Evolutionary conservation across 92 coral and sea anemone species (phyloP).

Genomic region (Zoanthus sansibaricus): DNA sequence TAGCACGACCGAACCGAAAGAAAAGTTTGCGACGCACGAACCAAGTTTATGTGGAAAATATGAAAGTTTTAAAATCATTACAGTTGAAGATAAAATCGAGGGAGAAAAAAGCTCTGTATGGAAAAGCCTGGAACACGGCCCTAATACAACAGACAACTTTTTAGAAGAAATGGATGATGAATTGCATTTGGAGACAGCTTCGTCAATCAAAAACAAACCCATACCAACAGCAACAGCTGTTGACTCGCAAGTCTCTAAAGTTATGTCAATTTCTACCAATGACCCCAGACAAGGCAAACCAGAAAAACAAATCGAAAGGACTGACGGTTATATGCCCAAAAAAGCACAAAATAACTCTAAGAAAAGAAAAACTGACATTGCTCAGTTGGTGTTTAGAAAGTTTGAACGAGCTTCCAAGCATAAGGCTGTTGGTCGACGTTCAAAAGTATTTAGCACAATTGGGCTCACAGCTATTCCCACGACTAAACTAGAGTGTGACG

Average conservation of each 20-base stretch:
- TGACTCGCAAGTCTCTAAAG: background rate
- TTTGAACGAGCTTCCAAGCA: background rate
- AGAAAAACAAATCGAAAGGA: background rate
- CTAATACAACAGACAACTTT: background rate
- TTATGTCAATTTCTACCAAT: background rate
- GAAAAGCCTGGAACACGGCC: background rate
- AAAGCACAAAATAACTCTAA: background rate
- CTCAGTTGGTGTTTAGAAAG: constrained; percentile 12
- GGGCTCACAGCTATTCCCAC: constrained; percentile 8
- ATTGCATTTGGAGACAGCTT: background rate
- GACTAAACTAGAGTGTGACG: background rate
- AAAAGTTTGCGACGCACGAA: background rate
- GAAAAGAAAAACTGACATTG: constrained; percentile 22
- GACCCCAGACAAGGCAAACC: background rate
- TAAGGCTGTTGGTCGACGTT: constrained; percentile 2
- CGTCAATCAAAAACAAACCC: background rate
- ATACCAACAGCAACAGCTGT: background rate
- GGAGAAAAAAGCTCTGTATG: background rate
- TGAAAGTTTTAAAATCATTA: background rate
- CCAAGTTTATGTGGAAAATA: background rate
- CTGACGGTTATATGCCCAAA: background rate
- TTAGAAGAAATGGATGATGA: background rate
- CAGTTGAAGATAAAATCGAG: background rate
- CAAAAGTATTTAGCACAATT: constrained; percentile 22
- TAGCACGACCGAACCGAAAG: background rate